These are phyloP conservation scores for Arvicola amphibius DNA, from an alignment of 2,797 vertebrate genomes.

Conservation along the genomic window DNA sequence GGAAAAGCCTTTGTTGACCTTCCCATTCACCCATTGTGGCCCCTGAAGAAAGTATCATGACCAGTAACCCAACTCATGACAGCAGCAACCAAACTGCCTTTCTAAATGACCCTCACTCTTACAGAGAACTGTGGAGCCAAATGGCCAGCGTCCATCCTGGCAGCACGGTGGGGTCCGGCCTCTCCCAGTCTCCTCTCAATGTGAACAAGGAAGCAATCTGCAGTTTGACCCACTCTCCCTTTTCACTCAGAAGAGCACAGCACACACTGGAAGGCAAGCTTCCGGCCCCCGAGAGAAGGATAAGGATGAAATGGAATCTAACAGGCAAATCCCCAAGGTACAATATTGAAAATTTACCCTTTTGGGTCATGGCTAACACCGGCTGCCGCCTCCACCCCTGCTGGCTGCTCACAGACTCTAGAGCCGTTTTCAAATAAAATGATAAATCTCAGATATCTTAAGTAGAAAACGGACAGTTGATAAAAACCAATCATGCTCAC, in stretches of 20 bases:
- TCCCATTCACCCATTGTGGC: neutral
- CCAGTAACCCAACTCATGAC: neutral
- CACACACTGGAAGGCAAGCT: slow-evolving; percentile 11
- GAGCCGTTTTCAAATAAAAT: slow-evolving; percentile 45
- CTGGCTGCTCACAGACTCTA: neutral
- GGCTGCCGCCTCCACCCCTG: neutral
- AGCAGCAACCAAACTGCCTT: slow-evolving; percentile 32
- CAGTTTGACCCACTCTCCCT: neutral
- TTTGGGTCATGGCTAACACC: slow-evolving; percentile 46
- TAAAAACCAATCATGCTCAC: slow-evolving; percentile 34
- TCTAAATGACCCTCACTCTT: neutral
- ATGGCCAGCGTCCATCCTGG: too few species aligned
- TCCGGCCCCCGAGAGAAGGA: slow-evolving; percentile 41
- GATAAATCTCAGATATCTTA: slow-evolving; percentile 10
- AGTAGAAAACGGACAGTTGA: slow-evolving; percentile 12
- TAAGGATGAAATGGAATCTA: slow-evolving; percentile 70
- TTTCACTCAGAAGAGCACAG: slow-evolving; percentile 21
- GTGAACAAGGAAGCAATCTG: neutral
- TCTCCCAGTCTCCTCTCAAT: neutral
- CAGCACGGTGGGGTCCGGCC: neutral
- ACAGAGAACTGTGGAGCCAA: neutral
- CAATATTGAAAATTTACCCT: slow-evolving; percentile 64
- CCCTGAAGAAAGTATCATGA: slow-evolving; percentile 33
- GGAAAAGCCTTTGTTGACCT: slow-evolving; percentile 52
- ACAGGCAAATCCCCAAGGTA: slow-evolving; percentile 68